phyloP scores from a whole-genome alignment of 2,888 invertebrate species.

The Monoplex corrugatus region DNA sequence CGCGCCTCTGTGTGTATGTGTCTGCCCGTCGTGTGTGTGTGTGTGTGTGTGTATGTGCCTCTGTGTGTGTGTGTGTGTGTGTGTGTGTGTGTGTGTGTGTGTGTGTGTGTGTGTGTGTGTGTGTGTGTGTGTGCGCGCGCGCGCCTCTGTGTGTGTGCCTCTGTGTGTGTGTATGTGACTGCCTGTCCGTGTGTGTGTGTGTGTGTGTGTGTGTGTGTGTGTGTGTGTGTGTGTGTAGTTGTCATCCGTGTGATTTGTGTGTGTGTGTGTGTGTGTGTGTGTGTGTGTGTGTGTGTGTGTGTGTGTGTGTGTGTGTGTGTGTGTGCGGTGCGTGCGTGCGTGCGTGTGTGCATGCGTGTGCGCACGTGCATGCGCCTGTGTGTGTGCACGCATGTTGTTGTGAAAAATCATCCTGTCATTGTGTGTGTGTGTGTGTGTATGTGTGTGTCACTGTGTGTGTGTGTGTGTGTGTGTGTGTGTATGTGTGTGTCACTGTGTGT shows the following conservation, averaged over 20 bases:
- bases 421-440: conserved; percentile 7
- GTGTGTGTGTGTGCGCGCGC: not conserved
- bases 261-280: conserved; percentile 4
- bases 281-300: conserved; percentile 21
- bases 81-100: not conserved
- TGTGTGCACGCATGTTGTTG: not conserved
- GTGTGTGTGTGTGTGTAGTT: no score
- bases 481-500: no score
- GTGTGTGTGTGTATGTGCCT: not conserved
- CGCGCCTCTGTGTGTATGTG: no score
- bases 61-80: not conserved
- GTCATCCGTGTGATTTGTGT: no score
- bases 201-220: conserved; percentile 22
- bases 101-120: conserved; percentile 22
- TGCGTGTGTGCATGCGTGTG: not conserved
- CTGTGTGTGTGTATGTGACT: not conserved
- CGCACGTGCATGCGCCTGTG: not conserved
- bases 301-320: not conserved
- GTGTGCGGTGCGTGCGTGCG: not conserved
- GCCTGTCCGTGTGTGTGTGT: not conserved
- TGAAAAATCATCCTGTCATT: not conserved
- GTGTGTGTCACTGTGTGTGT: conserved; percentile 5
- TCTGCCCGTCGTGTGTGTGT: not conserved
- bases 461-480: conserved; percentile 23
- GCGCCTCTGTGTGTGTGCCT: not conserved